Conservation (phyloP, 2,113 vertebrate species). For the Laterallus jamaicensis region DNA sequence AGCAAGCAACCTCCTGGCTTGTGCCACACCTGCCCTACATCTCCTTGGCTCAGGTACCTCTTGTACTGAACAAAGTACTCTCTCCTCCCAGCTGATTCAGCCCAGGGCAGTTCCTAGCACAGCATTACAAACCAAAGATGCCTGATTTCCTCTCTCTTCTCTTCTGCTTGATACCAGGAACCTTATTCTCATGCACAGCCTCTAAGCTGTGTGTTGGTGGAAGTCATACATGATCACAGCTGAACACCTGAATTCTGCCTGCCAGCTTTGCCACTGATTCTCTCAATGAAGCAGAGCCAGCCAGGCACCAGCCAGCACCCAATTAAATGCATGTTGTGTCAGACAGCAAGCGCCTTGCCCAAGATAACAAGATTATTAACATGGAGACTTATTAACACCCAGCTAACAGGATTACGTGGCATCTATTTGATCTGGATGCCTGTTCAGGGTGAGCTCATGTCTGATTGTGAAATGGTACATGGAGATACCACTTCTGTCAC, state of each 20-base stretch:
- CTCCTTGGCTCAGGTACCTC: not conserved
- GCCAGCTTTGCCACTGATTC: no score
- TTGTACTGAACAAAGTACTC: not conserved
- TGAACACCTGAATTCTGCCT: fast-evolving
- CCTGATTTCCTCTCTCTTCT: not conserved
- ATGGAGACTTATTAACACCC: not conserved
- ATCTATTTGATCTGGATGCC: not conserved
- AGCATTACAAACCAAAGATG: fast-evolving
- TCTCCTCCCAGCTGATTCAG: not conserved
- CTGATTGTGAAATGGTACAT: not conserved
- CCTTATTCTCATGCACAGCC: fast-evolving
- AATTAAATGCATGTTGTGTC: not conserved
- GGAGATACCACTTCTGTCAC: not conserved
- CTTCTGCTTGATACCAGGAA: not conserved
- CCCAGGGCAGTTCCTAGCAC: not conserved
- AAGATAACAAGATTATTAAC: not conserved
- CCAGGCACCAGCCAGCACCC: not conserved
- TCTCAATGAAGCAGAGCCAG: not conserved
- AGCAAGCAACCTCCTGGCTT: not conserved
- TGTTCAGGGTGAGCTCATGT: not conserved
- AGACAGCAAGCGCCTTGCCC: not conserved
- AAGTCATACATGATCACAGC: not conserved
- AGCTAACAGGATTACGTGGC: not conserved
- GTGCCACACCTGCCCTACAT: not conserved
- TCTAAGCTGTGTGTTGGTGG: not conserved